Conservation (phyloP, 2,797 vertebrate genomes). For the Crocodylus rhombifer region DNA sequence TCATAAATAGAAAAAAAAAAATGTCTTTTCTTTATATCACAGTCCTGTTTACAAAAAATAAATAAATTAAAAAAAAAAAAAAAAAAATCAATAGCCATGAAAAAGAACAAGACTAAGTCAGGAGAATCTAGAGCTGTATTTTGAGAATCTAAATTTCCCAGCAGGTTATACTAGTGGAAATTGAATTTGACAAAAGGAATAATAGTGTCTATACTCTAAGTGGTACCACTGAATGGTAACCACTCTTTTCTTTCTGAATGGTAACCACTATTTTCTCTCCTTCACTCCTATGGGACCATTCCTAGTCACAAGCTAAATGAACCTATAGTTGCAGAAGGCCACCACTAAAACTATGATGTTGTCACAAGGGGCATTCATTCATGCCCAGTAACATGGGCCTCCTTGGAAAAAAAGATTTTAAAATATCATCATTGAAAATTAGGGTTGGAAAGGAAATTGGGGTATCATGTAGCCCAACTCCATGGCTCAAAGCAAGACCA, state of each 20-base stretch:
- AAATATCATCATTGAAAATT: no score
- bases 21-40: neutral
- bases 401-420: no score
- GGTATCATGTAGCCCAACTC: no score
- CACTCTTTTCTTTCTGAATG: no score
- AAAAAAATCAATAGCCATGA: neutral
- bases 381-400: no score
- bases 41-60: neutral
- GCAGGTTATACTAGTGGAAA: neutral
- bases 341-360: no score
- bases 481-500: no score
- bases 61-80: no score
- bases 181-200: neutral
- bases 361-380: no score
- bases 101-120: neutral
- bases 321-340: no score
- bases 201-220: neutral
- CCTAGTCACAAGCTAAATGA: no score
- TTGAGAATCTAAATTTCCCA: neutral
- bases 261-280: neutral
- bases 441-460: no score
- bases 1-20: neutral
- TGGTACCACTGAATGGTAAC: neutral
- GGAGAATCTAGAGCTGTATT: neutral
- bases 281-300: neutral